A percentile compares a stretch with the other conserved stretches of the same genome.
These are phyloP conservation scores for Norana najaformis DNA, from an alignment of 2,888 invertebrate species.

Conservation along the genomic window DNA sequence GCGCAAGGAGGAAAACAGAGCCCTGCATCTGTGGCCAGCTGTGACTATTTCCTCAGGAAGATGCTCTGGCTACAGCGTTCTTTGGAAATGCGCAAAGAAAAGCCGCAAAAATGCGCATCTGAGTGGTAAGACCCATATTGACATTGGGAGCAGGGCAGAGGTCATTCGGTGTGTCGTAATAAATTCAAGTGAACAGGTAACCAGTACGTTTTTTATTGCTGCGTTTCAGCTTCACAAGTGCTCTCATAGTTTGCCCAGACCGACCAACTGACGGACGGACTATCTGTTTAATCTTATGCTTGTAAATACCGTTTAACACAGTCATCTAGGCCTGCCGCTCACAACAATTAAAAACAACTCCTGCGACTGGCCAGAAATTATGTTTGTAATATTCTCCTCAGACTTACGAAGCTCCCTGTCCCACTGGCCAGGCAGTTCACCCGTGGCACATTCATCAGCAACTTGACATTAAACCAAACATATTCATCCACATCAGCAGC, in stretches of 20 bases:
- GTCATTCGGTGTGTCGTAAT: neutral
- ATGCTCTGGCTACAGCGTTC: neutral
- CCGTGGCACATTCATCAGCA: constrained; percentile 13
- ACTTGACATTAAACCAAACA: constrained; percentile 13
- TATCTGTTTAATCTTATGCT: constrained; percentile 5
- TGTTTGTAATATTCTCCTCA: constrained; percentile 3
- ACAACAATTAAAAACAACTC: constrained; percentile 13
- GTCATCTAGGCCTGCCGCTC: constrained; percentile 1
- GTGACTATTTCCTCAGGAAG: neutral
- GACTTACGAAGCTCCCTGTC: neutral
- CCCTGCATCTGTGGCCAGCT: neutral
- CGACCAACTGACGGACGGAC: too few relatives aligned
- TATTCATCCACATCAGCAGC: neutral
- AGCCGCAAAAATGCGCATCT: constrained; percentile 5
- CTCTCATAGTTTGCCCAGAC: neutral
- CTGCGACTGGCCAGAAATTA: neutral
- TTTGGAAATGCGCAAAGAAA: neutral
- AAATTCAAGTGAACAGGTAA: constrained; percentile 13
- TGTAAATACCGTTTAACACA: constrained; percentile 13
- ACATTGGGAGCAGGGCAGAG: constrained; percentile 7
- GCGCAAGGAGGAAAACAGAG: neutral
- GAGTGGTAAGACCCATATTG: constrained; percentile 13
- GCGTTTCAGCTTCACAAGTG: neutral
- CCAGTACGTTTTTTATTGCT: neutral
- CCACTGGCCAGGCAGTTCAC: neutral